Conservation (phyloP, 2,888 invertebrate species). For the Lumbricus terrestris region DNA sequence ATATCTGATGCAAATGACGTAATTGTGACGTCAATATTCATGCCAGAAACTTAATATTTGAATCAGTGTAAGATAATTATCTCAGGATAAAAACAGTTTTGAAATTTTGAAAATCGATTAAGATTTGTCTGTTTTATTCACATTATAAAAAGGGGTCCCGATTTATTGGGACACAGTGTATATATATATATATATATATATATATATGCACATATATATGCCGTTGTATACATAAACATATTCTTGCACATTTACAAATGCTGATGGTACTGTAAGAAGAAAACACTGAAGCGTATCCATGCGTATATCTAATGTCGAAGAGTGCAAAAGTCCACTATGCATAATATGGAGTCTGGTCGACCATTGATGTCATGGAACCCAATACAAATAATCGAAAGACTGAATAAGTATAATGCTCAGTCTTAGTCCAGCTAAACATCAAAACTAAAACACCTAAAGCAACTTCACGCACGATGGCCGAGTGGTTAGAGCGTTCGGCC, state of each 20-base stretch:
- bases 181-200: no score
- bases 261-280: background rate
- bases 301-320: background rate
- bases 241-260: background rate
- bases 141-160: no score
- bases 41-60: no score
- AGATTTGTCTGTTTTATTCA: no score
- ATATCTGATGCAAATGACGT: no score
- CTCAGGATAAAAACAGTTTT: no score
- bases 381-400: background rate
- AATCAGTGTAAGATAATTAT: no score
- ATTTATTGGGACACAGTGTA: no score
- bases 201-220: background rate
- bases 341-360: background rate
- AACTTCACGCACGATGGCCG: no score
- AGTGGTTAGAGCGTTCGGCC: no score
- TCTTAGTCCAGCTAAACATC: background rate
- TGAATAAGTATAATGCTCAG: background rate
- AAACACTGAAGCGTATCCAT: background rate
- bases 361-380: background rate
- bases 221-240: background rate
- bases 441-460: background rate
- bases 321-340: background rate
- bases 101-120: no score
- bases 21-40: no score